A percentile compares a stretch with the other conserved stretches of the same genome.
These are phyloP conservation scores for Cephus runcator DNA, from an alignment of 2,888 invertebrate species.

Conservation along the genomic window DNA sequence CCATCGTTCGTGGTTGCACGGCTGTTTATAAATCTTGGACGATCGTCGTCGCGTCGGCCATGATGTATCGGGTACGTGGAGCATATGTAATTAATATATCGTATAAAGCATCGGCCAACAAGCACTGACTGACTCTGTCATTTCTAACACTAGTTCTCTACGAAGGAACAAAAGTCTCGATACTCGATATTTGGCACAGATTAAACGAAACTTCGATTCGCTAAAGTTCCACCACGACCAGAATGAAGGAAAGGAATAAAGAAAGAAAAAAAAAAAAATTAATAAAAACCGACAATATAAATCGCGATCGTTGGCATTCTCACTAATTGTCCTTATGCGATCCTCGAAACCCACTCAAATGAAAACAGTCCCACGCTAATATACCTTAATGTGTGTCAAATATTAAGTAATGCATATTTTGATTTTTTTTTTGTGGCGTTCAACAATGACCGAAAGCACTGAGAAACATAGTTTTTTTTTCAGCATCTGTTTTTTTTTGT, in stretches of 20 bases:
- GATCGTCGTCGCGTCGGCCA: background rate
- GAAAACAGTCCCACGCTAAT: background rate
- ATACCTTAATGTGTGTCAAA: conserved; percentile 48
- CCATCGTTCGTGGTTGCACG: background rate
- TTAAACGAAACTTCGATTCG: conserved; percentile 46
- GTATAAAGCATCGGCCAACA: conserved; percentile 9
- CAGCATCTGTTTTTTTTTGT: conserved; percentile 29
- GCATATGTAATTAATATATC: conserved; percentile 12
- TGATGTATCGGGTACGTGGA: background rate
- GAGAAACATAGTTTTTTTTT: conserved; percentile 30
- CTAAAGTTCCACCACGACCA: conserved; percentile 15
- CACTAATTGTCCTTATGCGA: background rate
- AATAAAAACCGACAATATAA: conserved; percentile 18
- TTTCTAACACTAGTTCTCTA: conserved; percentile 38
- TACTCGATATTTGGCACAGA: conserved; percentile 64
- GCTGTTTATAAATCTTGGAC: background rate
- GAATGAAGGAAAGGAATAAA: conserved; percentile 17
- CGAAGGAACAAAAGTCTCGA: conserved; percentile 61
- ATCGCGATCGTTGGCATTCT: background rate
- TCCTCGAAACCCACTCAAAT: background rate
- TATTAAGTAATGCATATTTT: conserved; percentile 40
- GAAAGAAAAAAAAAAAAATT: conserved; percentile 11
- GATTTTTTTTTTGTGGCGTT: conserved; percentile 24
- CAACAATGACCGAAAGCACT: conserved; percentile 33
- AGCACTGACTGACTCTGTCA: conserved; percentile 26